Conservation (phyloP, 2,888 invertebrate genomes). For the Caenorhabditis uteleia region DNA sequence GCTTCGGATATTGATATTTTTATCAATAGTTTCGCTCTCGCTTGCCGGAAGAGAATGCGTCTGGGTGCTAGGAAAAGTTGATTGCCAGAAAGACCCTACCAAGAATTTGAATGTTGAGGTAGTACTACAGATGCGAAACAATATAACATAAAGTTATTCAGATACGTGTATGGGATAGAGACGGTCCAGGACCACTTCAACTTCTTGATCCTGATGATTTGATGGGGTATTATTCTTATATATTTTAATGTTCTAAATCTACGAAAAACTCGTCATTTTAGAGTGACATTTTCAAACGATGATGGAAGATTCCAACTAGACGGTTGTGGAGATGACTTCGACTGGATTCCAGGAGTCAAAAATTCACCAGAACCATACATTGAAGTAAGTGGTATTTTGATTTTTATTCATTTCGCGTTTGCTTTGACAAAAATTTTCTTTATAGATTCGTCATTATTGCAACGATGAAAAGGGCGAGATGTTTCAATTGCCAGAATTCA, state of each 20-base stretch:
- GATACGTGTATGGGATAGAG: constrained; percentile 63
- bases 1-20: background rate
- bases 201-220: constrained; percentile 67
- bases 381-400: constrained; percentile 23
- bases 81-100: constrained; percentile 58
- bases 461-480: constrained; percentile 64
- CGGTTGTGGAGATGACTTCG: constrained; percentile 67
- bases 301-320: constrained; percentile 66
- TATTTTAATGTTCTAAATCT: background rate
- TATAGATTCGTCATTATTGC: constrained; percentile 64
- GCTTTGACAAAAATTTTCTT: background rate
- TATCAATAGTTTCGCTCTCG: background rate
- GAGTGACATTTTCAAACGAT: constrained; percentile 66
- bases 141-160: constrained; percentile 7
- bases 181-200: constrained; percentile 55
- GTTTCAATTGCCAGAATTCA: constrained; percentile 55
- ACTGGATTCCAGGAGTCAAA: constrained; percentile 66
- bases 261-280: constrained; percentile 20
- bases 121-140: background rate
- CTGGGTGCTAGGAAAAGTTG: constrained; percentile 62
- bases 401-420: background rate
- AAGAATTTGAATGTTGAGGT: constrained; percentile 67
- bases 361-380: constrained; percentile 59
- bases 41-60: constrained; percentile 56
- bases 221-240: constrained; percentile 59